Evolutionary conservation across 2,113 vertebrate species (phyloP).

Genomic region (Chamaea fasciata): DNA sequence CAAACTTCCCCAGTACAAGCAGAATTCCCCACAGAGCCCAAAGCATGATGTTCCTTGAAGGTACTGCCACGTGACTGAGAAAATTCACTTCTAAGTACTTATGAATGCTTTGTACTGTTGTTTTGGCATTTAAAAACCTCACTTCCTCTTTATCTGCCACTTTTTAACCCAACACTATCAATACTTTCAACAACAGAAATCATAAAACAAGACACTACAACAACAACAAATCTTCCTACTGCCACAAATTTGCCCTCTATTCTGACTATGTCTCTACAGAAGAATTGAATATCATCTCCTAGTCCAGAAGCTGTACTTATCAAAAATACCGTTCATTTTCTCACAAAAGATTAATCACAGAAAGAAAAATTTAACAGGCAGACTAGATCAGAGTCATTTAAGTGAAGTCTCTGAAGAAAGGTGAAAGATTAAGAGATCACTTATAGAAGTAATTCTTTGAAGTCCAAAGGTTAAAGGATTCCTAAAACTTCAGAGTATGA

Average conservation of each 20-base stretch:
- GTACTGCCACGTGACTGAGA: not conserved
- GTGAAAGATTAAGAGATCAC: not conserved
- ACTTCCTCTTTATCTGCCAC: too few species aligned
- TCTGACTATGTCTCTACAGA: not conserved
- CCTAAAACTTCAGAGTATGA: not conserved
- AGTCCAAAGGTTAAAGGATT: not conserved
- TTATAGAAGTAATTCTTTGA: not conserved
- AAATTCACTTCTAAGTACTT: not conserved
- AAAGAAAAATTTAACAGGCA: not conserved
- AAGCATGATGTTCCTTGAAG: not conserved
- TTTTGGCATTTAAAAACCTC: not conserved
- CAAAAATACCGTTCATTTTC: not conserved
- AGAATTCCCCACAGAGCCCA: not conserved
- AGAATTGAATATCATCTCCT: not conserved
- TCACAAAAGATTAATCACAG: not conserved
- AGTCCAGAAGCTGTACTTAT: not conserved
- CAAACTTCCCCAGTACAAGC: accelerated
- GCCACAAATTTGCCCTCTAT: not conserved
- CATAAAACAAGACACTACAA: too few species aligned
- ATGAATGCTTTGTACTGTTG: not conserved
- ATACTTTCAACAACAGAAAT: not conserved
- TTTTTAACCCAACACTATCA: not conserved
- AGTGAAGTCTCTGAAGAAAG: not conserved
- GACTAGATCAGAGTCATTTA: not conserved
- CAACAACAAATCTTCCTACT: not conserved